Evolutionary conservation across 2,113 vertebrate species (phyloP).

Genomic region (Taxidea taxus): DNA sequence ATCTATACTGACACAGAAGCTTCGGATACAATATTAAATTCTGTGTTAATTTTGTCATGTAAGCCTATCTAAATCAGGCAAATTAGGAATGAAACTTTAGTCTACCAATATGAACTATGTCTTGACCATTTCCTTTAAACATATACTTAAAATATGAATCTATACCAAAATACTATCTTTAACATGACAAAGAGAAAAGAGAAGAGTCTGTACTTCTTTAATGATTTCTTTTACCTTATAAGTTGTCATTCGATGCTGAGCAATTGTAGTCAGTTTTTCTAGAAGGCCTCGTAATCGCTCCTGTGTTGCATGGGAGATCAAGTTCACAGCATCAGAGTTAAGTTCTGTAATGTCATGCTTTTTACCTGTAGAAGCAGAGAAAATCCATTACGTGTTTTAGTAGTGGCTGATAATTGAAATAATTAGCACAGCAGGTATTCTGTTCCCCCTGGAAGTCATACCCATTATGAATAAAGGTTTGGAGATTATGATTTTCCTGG

Average conservation of each 20-base stretch:
- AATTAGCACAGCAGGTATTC: constrained; percentile 98
- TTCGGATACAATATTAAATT: constrained; percentile 14
- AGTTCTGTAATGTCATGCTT: constrained; percentile 89
- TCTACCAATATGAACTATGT: background rate
- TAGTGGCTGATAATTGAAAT: constrained; percentile 95
- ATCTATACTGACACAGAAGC: background rate
- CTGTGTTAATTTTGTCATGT: constrained; percentile 29
- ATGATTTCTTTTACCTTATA: constrained; percentile 88
- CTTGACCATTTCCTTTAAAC: constrained; percentile 27
- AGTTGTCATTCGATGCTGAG: constrained; percentile 87
- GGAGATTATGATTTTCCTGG: constrained; percentile 98
- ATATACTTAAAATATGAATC: background rate
- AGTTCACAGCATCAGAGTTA: constrained; percentile 90
- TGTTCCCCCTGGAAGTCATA: constrained; percentile 96
- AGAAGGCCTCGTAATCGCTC: constrained; percentile 90
- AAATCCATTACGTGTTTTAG: constrained; percentile 96
- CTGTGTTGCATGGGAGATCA: constrained; percentile 93
- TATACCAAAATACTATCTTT: constrained; percentile 27
- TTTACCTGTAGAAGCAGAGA: constrained; percentile 92
- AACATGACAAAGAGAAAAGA: constrained; percentile 51
- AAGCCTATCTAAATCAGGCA: background rate
- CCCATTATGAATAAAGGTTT: constrained; percentile 98
- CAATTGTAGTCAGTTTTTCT: constrained; percentile 89
- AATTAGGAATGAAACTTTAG: background rate
- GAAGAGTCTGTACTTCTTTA: constrained; percentile 63